These are phyloP conservation scores for Laticauda colubrina DNA, from an alignment of 2,113 vertebrate genomes.

Conservation along the genomic window DNA sequence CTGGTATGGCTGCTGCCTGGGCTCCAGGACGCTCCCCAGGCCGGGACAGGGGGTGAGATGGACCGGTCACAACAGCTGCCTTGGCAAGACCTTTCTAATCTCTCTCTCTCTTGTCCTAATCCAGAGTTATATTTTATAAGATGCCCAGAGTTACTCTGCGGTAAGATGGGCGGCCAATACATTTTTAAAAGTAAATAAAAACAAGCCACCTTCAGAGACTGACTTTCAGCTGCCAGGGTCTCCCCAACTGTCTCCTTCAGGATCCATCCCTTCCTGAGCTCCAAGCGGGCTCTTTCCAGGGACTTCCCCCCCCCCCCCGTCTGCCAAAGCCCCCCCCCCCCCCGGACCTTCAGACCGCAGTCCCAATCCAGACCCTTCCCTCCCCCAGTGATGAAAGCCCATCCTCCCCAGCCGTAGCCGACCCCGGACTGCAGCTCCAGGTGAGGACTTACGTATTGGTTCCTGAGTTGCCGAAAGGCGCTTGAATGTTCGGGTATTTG, in stretches of 20 bases:
- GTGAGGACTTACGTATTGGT: slow-evolving; percentile 20
- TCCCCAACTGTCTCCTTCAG: not conserved
- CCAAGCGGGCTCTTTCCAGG: not conserved
- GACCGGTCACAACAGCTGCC: not conserved
- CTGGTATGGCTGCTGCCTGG: not conserved
- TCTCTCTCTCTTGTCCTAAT: too few species aligned
- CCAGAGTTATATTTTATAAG: too few species aligned
- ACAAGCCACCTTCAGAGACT: not conserved
- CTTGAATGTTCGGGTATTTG: accelerated
- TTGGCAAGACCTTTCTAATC: not conserved
- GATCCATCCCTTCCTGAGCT: not conserved
- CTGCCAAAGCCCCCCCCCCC: not conserved
- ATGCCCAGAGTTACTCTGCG: too few species aligned
- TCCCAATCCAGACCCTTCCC: not conserved
- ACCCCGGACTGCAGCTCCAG: not conserved
- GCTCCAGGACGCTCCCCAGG: not conserved
- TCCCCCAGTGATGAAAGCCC: not conserved
- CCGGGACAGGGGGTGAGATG: accelerated
- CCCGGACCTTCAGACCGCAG: not conserved
- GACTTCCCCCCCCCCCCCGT: not conserved
- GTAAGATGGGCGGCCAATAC: too few species aligned
- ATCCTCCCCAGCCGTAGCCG: not conserved
- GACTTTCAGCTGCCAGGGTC: not conserved
- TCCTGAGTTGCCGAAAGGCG: not conserved
- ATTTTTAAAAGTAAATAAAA: too few species aligned